phyloP scores from a whole-genome alignment of 30 jellyfish, hydroid and myxozoan species.

The Phacellophora camtschatica region DNA sequence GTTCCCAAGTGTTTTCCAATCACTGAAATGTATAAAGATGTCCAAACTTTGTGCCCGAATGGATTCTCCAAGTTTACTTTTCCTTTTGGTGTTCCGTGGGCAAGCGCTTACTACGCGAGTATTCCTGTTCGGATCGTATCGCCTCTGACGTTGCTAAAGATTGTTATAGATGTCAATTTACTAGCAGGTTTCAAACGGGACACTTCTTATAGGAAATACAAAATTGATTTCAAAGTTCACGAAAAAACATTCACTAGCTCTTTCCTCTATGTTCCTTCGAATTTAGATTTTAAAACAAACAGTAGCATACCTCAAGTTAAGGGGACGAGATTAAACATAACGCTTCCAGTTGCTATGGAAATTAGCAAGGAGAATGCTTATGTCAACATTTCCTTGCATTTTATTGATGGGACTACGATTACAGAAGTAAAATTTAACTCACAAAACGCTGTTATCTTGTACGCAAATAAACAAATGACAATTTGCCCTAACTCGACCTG shows the following conservation, averaged over 20 bases:
- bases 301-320: not conserved
- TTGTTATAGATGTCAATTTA: not conserved
- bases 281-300: not conserved
- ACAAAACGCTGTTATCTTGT: conserved; percentile 18
- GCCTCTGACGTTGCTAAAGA: not conserved
- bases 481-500: conserved; percentile 42
- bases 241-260: not conserved
- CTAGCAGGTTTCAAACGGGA: conserved; percentile 16
- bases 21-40: not conserved
- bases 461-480: conserved; percentile 6
- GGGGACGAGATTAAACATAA: conserved; percentile 7
- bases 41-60: conserved; percentile 21
- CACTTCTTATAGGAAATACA: conserved; percentile 22
- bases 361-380: not conserved
- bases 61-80: not conserved
- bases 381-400: not conserved
- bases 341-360: conserved; percentile 10
- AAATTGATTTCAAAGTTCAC: not conserved
- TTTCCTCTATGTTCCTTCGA: conserved; percentile 23
- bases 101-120: not conserved
- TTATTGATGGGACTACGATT: not conserved
- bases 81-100: conserved; percentile 19
- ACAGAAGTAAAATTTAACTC: conserved; percentile 9
- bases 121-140: conserved; percentile 4
- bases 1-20: conserved; percentile 31